A percentile compares a stretch with the other conserved stretches of the same genome.
Evolutionary conservation across 2,888 invertebrate species (phyloP).

Genomic region (Plagiodera versicolora): DNA sequence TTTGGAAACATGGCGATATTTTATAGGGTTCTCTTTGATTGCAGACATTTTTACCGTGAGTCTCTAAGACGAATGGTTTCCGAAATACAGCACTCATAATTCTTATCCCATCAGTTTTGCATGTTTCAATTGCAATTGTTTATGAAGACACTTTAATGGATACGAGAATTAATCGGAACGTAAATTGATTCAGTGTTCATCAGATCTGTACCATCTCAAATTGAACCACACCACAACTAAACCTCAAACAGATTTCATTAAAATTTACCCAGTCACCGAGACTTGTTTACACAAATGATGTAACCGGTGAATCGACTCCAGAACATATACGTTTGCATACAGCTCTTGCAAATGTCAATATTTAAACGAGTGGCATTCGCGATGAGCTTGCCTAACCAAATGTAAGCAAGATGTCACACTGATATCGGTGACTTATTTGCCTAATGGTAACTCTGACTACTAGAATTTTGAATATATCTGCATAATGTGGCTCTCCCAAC

Average conservation of each 20-base stretch:
- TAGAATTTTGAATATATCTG: slow-evolving; percentile 8
- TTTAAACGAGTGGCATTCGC: slow-evolving; percentile 28
- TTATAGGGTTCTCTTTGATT: too few relatives aligned
- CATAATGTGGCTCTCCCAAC: background rate
- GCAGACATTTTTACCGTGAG: too few relatives aligned
- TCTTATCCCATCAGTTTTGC: too few relatives aligned
- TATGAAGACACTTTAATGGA: background rate
- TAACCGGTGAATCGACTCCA: slow-evolving; percentile 22
- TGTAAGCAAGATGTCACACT: slow-evolving; percentile 39
- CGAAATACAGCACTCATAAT: too few relatives aligned
- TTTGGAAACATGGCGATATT: too few relatives aligned
- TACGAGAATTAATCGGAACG: background rate
- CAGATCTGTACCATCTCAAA: background rate
- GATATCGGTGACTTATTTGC: slow-evolving; percentile 39
- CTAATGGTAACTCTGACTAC: slow-evolving; percentile 10
- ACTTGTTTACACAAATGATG: slow-evolving; percentile 28
- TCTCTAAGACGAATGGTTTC: too few relatives aligned
- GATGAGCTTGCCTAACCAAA: slow-evolving; percentile 33
- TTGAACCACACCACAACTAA: slow-evolving; percentile 9
- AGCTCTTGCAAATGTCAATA: slow-evolving; percentile 29
- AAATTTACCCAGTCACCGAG: slow-evolving; percentile 20
- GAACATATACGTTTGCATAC: slow-evolving; percentile 25
- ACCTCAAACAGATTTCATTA: slow-evolving; percentile 27
- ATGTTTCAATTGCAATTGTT: too few relatives aligned
- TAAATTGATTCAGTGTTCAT: background rate